Conservation (phyloP, 2,888 invertebrate species). For the Athalia cordata region DNA sequence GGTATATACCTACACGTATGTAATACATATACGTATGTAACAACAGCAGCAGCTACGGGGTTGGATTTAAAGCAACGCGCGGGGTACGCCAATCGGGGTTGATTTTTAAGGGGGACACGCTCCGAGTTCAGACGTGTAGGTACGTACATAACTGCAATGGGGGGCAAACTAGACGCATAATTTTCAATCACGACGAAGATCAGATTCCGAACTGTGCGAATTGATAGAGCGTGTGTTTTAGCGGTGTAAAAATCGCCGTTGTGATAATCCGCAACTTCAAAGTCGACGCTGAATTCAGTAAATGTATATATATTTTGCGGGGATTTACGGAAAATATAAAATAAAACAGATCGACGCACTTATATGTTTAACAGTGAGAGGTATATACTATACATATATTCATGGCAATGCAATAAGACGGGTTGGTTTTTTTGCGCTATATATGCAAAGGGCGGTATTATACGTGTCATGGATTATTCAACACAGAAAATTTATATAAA, state of each 20-base stretch:
- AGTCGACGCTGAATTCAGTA: too few species aligned
- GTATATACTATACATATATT: neutral
- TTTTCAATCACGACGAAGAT: neutral
- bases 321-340: too few species aligned
- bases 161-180: conserved; percentile 16
- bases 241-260: too few species aligned
- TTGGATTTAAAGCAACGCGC: conserved; percentile 1
- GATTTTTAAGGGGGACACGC: neutral
- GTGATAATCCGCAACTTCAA: too few species aligned
- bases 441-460: neutral
- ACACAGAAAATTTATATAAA: neutral
- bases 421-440: neutral
- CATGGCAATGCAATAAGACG: neutral
- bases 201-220: neutral
- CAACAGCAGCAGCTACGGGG: neutral
- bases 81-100: neutral
- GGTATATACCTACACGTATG: too few species aligned
- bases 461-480: neutral
- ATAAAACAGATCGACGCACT: too few species aligned
- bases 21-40: neutral
- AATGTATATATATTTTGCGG: too few species aligned
- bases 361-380: neutral
- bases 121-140: neutral
- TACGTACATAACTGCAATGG: neutral
- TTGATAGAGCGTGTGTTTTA: neutral